Base-by-base conservation (phyloP, 2,888 invertebrate genomes). In the Chrysolina oricalcia region DNA sequence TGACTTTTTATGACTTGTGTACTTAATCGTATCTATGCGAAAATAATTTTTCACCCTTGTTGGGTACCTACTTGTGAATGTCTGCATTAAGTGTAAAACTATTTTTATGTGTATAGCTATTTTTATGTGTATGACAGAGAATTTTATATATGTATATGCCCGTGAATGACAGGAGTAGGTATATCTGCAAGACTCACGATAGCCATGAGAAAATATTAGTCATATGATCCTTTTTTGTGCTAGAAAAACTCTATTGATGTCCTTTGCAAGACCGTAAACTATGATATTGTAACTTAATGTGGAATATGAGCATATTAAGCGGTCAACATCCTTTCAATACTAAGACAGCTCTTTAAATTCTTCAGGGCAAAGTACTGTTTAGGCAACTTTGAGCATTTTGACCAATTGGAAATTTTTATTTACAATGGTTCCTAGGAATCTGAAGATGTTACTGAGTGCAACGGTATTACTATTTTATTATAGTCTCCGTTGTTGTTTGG, bases 151-250 rank as follows among this genome's bases (percentile, higher is more conserved):
- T 11, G 56, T 56, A 56, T 56, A 56, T 56, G 56, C 21, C n/a
- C 19, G 19, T 17, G 35, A 35, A 35, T 35, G 8, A 6, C 4
- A 35, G 35, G 35, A 35, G 5, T n/a, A 41, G n/a, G 15, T 23
- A 64, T 64, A 19, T 64, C 41, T 41, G 64, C 43, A 43, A 41
- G 21, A 64, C 23, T 63, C 17, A 1, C 64, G 3, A 64, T 13
- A 41, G 8, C 17, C 64, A 17, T 19, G 23, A 41, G 19, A 13
- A 15, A 43, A 64, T 19, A 41, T 43, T 11, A 43, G 23, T n/a
- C 43, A 41, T 15, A 64, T 41, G 43, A 64, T 41, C 17, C 64
- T 64, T 64, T 64, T 64, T 21, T 17, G 64, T 64, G 64, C 64
- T 64, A 64, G 17, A 17, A 63, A 63, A 21, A 63, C 40, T n/a